Percentiles rank a stretch among this genome's conserved stretches.
Evolutionary conservation across 1,140 invertebrate genomes (phyloP).

Genomic region (Magallana ariakensis): DNA sequence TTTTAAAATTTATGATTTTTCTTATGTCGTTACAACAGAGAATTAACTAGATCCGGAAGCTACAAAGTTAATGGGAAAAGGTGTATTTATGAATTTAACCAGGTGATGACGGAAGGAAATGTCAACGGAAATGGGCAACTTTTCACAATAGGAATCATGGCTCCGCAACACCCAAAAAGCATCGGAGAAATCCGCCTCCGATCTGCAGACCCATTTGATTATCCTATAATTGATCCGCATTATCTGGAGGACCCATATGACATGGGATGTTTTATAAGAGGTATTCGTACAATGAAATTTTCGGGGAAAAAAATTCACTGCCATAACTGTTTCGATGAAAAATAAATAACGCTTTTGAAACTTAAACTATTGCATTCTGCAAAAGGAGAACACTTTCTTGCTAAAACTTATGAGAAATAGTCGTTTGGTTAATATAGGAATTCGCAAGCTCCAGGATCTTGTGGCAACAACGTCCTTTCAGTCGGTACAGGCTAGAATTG

Average conservation of each 20-base stretch:
- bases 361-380: no score
- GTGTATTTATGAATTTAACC: background rate
- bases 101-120: background rate
- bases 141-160: slow-evolving; percentile 42
- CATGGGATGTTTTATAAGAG: background rate
- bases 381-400: no score
- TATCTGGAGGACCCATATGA: slow-evolving; percentile 60
- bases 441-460: slow-evolving; percentile 55
- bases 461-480: slow-evolving; percentile 55
- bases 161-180: slow-evolving; percentile 66
- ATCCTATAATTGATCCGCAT: slow-evolving; percentile 90
- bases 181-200: slow-evolving; percentile 70
- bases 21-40: no score
- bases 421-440: slow-evolving; percentile 40
- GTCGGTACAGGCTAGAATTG: slow-evolving; percentile 55
- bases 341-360: no score
- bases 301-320: background rate
- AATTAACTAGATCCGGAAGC: no score
- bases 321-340: no score
- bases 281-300: background rate
- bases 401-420: no score
- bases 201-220: slow-evolving; percentile 86
- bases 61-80: no score
- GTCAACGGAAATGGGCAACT: background rate
- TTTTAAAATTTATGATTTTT: no score